Evolutionary conservation across 2,888 invertebrate genomes (phyloP), one percentile per base, ranked within the genome.

Genomic region (Acleris holmiana): DNA sequence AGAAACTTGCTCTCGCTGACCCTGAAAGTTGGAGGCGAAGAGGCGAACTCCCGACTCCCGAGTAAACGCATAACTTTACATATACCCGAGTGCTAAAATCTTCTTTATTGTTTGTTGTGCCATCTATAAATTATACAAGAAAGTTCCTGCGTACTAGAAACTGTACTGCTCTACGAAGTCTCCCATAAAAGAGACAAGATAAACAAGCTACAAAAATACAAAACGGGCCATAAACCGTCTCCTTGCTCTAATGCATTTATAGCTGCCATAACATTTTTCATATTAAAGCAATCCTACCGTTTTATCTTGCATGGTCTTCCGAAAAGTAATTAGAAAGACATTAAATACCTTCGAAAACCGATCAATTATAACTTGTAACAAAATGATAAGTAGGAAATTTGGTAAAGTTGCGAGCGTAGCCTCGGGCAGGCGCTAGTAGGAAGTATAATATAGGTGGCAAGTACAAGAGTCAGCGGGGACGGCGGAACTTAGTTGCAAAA

Each of bases 401-500:
- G 54, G 29, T 10, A 29, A 59, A 64, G 58, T 58, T 59, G 64
- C 59, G 44, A 59, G 53, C 49, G 48, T 49, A 48, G 29, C 59
- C 48, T 49, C 21, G 25, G 54, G 54, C 44, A 15, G 25, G 17
- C 53, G 64, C 59, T 54, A 64, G 58, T 63, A 29, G 17, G 29
- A 19, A 21, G 54, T 40, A 58, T 53, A 54, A 59, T 59, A 55
- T 59, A 59, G 64, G 64, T 59, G 64, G 64, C 53, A 64, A 59
- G 54, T 64, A 64, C 64, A 59, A 59, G 64, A 65, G 68, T 70
- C 67, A 68, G 67, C 55, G 69, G 75, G 80, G 84, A 83, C 82
- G 83, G 71, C 15, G 70, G 77, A 85, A 89, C 83, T 89, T 87
- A 79, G 89, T 90, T 88, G 87, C 88, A 84, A 90, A 91, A 91